Evolutionary conservation across 2,888 invertebrate genomes (phyloP), one percentile per base, ranked within the genome.

Genomic region (Linnaemya vulpina): DNA sequence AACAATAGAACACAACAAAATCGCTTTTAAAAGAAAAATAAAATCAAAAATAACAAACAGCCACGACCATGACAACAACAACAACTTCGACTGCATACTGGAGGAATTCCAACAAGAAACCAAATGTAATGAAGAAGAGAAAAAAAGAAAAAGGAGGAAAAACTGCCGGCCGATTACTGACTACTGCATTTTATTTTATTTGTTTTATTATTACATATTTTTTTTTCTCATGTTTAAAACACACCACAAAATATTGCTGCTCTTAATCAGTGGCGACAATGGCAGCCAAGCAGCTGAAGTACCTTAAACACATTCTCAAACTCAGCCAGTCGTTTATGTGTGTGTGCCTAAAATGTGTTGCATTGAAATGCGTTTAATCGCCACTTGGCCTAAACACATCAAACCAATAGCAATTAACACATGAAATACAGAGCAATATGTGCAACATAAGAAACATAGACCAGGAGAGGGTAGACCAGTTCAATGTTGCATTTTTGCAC

Each of bases 351-450:
- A 75, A 76, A 76, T 80, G 80, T 65, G 71, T 73, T 78, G 83
- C 75, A 83, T 78, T 80, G 84, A 86, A 87, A 87, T 87, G 87
- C 75, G 83, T 83, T 87, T 85, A 83, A 87, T 83, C 87, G 70
- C 86, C 83, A 87, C 87, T 87, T 87, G 87, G 87, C 87, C 86
- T 87, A 87, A 81, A 86, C 86, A 49, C n/a, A 63, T 17, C 35
- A 70, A 80, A 55, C n/a, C 20, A 46, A 78, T 38, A 53, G n/a
- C n/a, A n/a, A 40, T 60, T 15, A 68, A 55, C 55, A 63, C 70
- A 74, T 65, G 15, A 79, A 79, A 79, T 60, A 43, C 63, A 71
- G 65, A 71, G 65, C 17, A 67, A 71, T 46, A 82, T 30, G 2
- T 30, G 30, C 35, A 51, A 67, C n/a, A 76, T 40, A 60, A 63